phyloP scores from a whole-genome alignment of 2,113 vertebrate species.

The Megaceryle torquata region DNA sequence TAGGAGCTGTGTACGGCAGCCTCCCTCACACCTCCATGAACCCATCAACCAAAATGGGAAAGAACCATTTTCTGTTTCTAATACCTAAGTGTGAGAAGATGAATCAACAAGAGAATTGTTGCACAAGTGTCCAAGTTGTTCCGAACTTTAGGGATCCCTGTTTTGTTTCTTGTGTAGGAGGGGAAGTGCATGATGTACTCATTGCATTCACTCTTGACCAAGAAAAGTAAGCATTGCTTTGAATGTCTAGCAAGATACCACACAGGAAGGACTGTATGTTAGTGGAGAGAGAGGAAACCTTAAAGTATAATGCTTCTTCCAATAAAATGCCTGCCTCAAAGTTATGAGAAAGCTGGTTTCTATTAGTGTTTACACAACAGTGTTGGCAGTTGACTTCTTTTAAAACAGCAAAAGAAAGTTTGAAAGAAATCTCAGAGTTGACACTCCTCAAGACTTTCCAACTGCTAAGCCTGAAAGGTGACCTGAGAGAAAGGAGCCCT shows the following conservation, averaged over 20 bases:
- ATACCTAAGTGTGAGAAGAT: not conserved
- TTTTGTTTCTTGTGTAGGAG: not conserved
- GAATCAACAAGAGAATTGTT: not conserved
- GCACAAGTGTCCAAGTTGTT: not conserved
- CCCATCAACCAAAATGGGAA: not conserved
- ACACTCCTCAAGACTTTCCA: not conserved
- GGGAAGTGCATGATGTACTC: not conserved
- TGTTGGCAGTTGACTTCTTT: not conserved
- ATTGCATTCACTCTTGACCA: not conserved
- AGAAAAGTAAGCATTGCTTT: not conserved
- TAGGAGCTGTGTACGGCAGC: not conserved
- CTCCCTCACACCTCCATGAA: not conserved
- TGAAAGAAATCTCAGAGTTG: not conserved
- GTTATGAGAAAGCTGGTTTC: not conserved
- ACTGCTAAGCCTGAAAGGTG: not conserved
- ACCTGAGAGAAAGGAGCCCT: not conserved
- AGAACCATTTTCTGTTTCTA: not conserved
- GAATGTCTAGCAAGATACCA: not conserved
- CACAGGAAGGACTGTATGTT: not conserved
- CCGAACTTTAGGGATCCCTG: not conserved
- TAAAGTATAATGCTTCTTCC: not conserved
- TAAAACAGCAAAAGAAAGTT: not conserved
- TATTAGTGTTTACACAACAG: not conserved
- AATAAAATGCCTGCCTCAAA: not conserved
- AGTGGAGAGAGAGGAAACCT: not conserved